Evolutionary conservation across 2,888 invertebrate genomes (phyloP).

Genomic region (Acanthopleura granulata): DNA sequence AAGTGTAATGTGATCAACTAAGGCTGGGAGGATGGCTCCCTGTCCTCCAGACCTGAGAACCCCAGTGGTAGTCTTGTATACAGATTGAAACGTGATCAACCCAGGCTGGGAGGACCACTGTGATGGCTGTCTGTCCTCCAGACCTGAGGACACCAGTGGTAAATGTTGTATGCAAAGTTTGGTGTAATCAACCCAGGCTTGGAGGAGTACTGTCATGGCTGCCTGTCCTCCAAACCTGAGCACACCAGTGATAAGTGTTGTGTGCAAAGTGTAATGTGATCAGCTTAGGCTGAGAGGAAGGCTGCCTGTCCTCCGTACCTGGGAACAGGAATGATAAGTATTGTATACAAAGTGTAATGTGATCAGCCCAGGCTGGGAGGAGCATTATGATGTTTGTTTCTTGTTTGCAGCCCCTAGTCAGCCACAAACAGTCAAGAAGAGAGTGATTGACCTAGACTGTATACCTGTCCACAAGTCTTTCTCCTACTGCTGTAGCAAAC

Average conservation of each 20-base stretch:
- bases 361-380: constrained; percentile 21
- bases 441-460: constrained; percentile 40
- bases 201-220: constrained; percentile 31
- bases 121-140: constrained; percentile 29
- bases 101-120: constrained; percentile 24
- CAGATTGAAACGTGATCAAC: too few species aligned
- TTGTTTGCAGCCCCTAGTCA: background rate
- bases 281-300: constrained; percentile 25
- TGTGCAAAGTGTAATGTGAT: constrained; percentile 27
- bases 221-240: constrained; percentile 21
- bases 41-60: too few species aligned
- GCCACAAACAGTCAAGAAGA: background rate
- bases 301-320: constrained; percentile 25
- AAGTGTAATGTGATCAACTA: too few species aligned
- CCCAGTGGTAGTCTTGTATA: background rate
- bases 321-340: constrained; percentile 5
- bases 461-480: constrained; percentile 44
- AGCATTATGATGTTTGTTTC: constrained; percentile 32
- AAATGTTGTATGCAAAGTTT: constrained; percentile 28
- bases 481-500: constrained; percentile 54
- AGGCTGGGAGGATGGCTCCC: too few species aligned
- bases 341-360: constrained; percentile 27
- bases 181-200: constrained; percentile 21
- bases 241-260: constrained; percentile 20
- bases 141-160: background rate